Conservation (phyloP, 2,113 vertebrate species). For the Chamaea fasciata region DNA sequence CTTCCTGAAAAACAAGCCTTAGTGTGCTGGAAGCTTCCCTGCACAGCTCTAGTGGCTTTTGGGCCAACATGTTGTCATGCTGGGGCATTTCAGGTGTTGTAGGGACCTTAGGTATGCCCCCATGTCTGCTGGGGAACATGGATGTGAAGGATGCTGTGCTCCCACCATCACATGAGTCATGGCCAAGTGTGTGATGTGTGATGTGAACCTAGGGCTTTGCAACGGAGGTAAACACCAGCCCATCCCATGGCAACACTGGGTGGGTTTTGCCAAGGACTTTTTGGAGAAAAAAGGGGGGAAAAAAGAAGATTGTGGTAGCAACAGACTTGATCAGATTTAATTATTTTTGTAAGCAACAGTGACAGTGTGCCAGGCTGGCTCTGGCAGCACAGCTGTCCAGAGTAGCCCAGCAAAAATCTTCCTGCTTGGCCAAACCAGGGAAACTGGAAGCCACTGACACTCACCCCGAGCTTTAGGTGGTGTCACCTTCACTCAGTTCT, state of each 20-base stretch:
- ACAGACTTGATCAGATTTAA: not conserved
- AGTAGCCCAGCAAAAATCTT: not conserved
- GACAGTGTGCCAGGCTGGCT: not conserved
- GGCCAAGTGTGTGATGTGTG: not conserved
- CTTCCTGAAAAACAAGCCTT: not conserved
- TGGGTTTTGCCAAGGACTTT: not conserved
- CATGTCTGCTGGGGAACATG: not conserved
- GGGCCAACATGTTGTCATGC: rapidly evolving
- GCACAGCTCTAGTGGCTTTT: not conserved
- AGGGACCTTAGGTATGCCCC: not conserved
- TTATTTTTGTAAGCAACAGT: not conserved
- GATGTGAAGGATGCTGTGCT: not conserved
- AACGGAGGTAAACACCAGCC: not conserved
- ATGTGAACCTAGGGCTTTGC: not conserved
- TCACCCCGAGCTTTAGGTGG: not conserved
- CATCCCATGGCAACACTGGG: not conserved
- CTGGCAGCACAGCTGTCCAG: not conserved
- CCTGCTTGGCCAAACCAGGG: not conserved
- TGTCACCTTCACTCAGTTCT: not conserved
- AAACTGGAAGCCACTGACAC: too few relatives aligned
- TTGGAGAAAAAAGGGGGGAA: rapidly evolving
- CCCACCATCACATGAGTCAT: rapidly evolving
- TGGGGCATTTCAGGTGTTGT: rapidly evolving
- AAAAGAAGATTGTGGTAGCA: not conserved
- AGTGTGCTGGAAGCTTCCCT: not conserved